A percentile compares a stretch with the other conserved stretches of the same genome.
Evolutionary conservation across 2,113 vertebrate genomes (phyloP).

Genomic region (Ammodytes dubius): DNA sequence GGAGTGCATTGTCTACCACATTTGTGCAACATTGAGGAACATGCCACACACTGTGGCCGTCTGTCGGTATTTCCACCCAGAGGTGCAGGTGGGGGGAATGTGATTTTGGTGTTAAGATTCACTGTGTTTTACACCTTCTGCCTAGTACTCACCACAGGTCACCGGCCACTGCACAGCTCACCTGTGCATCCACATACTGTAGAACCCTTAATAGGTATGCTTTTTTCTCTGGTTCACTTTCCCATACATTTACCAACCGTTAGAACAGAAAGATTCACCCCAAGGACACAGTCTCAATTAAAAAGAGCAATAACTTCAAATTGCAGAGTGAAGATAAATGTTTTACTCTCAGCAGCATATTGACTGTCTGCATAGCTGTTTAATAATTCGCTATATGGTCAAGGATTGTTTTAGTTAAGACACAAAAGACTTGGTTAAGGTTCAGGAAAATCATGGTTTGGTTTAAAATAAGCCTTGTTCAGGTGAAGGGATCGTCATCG

Average conservation of each 20-base stretch:
- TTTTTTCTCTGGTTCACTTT: not conserved
- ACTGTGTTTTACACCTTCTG: conserved; percentile 22
- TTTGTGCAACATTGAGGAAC: conserved; percentile 23
- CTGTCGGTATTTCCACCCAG: conserved; percentile 16
- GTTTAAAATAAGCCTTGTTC: not conserved
- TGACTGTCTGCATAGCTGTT: not conserved
- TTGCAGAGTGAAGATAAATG: not conserved
- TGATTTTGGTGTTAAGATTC: conserved; percentile 48
- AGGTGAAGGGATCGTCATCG: not conserved
- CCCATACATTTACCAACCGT: not conserved
- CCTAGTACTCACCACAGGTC: conserved; percentile 9
- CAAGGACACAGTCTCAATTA: not conserved
- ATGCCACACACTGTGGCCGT: conserved; percentile 8
- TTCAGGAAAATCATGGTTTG: not conserved
- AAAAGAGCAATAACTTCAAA: not conserved
- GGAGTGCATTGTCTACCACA: not conserved
- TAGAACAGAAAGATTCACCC: not conserved
- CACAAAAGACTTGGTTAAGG: not conserved
- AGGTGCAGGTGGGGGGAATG: conserved; percentile 12
- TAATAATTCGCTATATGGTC: not conserved
- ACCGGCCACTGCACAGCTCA: not conserved
- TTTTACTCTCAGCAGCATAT: not conserved
- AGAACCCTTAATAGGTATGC: not conserved
- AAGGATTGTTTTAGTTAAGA: not conserved
- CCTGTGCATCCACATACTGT: not conserved